phyloP scores from a whole-genome alignment of 2,888 invertebrate species.

The Eledone cirrhosa region DNA sequence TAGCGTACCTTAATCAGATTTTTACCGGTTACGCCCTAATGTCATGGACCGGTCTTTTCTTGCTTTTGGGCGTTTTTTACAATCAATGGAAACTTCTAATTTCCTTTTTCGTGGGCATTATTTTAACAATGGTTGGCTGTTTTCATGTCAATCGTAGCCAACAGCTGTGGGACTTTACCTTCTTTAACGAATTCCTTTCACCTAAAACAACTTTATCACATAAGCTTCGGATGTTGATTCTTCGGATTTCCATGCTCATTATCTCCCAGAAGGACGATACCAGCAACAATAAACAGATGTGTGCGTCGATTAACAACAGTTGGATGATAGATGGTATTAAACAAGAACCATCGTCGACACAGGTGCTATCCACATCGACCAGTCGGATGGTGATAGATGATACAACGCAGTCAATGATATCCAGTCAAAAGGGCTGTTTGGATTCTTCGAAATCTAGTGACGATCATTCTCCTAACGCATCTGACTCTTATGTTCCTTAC shows the following conservation, averaged over 20 bases:
- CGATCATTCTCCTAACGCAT: neutral
- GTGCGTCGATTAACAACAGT: neutral
- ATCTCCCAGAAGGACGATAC: too few relatives aligned
- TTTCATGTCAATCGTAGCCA: slow-evolving; percentile 13
- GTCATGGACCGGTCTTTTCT: neutral
- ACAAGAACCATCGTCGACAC: neutral
- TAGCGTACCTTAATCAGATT: neutral
- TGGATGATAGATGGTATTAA: neutral
- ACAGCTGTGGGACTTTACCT: slow-evolving; percentile 16
- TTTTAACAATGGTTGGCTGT: neutral
- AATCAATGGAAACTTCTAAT: slow-evolving; percentile 7
- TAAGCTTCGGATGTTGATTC: too few relatives aligned
- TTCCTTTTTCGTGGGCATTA: neutral
- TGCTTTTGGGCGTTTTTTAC: neutral
- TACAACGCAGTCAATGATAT: too few relatives aligned
- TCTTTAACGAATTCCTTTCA: neutral
- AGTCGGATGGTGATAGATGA: too few relatives aligned
- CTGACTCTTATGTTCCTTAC: slow-evolving; percentile 7
- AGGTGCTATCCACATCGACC: neutral
- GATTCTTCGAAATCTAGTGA: too few relatives aligned
- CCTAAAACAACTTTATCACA: too few relatives aligned
- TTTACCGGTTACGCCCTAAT: neutral
- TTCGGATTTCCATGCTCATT: too few relatives aligned
- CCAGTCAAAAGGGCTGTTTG: too few relatives aligned
- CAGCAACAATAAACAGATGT: too few relatives aligned